Percentiles rank a stretch among this genome's conserved stretches.
Conservation (phyloP, 1,140 invertebrate genomes). For the Rhagoletis zephyria region DNA sequence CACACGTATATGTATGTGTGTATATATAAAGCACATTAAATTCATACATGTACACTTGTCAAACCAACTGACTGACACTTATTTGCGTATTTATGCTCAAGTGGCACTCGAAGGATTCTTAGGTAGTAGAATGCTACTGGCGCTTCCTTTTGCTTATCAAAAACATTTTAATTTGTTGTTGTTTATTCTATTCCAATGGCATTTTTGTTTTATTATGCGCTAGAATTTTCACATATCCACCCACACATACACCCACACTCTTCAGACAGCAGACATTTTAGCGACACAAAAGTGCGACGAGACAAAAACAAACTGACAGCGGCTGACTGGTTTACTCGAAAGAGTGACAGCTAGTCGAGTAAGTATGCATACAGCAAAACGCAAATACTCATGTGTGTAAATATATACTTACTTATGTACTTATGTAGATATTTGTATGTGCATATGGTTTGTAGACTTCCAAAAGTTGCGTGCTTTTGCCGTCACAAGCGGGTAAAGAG, state of each 20-base stretch:
- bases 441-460: neutral
- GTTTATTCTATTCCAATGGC: neutral
- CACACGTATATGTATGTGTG: too few relatives aligned
- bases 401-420: neutral
- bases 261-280: constrained; percentile 32
- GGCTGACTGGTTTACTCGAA: neutral
- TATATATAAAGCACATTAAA: too few relatives aligned
- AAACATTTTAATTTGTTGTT: neutral
- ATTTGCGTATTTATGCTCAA: neutral
- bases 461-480: too few relatives aligned
- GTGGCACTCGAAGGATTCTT: neutral
- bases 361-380: neutral
- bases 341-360: neutral
- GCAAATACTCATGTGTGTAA: neutral
- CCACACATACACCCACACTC: neutral
- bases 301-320: constrained; percentile 24
- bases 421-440: neutral
- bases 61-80: neutral
- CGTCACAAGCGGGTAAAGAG: neutral
- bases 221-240: neutral
- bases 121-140: too few relatives aligned
- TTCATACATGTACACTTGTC: too few relatives aligned
- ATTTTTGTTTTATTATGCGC: neutral
- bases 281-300: constrained; percentile 44
- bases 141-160: neutral